These are phyloP conservation scores for Phalacrocorax aristotelis DNA, from an alignment of 2,113 vertebrate genomes.

Conservation along the genomic window DNA sequence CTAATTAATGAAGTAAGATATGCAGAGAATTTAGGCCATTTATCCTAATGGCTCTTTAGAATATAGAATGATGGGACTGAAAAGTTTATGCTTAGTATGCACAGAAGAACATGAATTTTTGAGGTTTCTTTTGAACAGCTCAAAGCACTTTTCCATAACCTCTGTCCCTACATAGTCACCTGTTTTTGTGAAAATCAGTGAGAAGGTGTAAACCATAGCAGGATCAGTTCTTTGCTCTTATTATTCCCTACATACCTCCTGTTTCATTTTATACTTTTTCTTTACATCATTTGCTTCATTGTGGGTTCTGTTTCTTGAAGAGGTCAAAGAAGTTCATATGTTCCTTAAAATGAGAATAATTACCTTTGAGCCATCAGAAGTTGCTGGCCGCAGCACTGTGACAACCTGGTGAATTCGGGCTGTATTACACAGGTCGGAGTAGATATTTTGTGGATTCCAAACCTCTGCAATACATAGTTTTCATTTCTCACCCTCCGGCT, in stretches of 20 bases:
- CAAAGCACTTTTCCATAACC: neutral
- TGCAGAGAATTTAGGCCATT: neutral
- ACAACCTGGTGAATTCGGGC: neutral
- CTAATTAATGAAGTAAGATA: constrained; percentile 47
- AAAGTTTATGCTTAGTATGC: neutral
- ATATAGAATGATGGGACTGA: neutral
- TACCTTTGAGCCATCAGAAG: neutral
- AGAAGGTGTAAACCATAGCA: neutral
- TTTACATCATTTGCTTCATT: neutral
- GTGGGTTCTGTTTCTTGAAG: neutral
- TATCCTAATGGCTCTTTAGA: neutral
- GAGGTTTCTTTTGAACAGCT: neutral
- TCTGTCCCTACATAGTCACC: neutral
- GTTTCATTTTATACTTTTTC: neutral
- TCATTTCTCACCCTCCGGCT: neutral
- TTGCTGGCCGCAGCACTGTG: neutral
- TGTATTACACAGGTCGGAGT: neutral
- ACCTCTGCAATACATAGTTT: neutral
- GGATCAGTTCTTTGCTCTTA: neutral
- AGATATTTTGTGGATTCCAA: neutral
- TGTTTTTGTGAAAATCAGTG: neutral
- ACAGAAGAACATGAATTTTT: neutral
- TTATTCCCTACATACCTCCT: neutral
- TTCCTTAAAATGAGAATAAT: neutral
- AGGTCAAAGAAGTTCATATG: neutral